phyloP scores from a whole-genome alignment of 2,797 vertebrate genomes.

The Bradypodion pumilum region DNA sequence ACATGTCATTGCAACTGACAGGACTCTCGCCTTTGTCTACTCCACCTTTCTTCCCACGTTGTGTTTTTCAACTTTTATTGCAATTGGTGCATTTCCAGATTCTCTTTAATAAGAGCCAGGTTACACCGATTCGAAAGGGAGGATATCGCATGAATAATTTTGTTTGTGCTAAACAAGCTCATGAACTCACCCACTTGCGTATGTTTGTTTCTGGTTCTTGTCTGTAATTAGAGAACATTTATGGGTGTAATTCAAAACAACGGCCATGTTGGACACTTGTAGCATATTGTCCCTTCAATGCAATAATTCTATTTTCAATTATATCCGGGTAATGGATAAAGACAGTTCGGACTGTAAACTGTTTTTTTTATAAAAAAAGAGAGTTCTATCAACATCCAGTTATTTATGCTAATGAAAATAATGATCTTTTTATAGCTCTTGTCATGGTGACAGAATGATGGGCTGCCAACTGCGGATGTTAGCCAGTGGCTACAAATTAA shows the following conservation, averaged over 20 bases:
- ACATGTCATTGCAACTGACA: too few relatives aligned
- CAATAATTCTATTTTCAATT: slow-evolving; percentile 69
- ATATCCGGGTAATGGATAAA: slow-evolving; percentile 69
- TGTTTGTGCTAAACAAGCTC: background rate
- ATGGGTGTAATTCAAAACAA: slow-evolving; percentile 24
- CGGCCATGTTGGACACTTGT: slow-evolving; percentile 39
- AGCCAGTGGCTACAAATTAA: slow-evolving; percentile 75
- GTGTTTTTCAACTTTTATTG: too few relatives aligned
- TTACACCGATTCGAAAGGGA: too few relatives aligned
- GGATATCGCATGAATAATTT: too few relatives aligned
- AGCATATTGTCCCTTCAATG: slow-evolving; percentile 57
- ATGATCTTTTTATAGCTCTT: slow-evolving; percentile 74
- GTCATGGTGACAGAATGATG: slow-evolving; percentile 68
- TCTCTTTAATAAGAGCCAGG: too few relatives aligned
- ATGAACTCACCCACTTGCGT: too few relatives aligned
- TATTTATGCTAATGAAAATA: slow-evolving; percentile 77
- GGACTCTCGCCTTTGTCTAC: too few relatives aligned
- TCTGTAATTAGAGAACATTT: slow-evolving; percentile 31
- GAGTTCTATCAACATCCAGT: slow-evolving; percentile 69
- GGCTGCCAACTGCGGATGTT: slow-evolving; percentile 70
- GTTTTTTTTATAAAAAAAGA: slow-evolving; percentile 69
- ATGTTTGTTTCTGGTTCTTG: background rate
- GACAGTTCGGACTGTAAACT: slow-evolving; percentile 68
- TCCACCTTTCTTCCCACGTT: too few relatives aligned
- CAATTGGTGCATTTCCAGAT: too few relatives aligned